A percentile compares a stretch with the other conserved stretches of the same genome.
Evolutionary conservation across 2,113 vertebrate species (phyloP).

Genomic region (Cyprichromis sp.): DNA sequence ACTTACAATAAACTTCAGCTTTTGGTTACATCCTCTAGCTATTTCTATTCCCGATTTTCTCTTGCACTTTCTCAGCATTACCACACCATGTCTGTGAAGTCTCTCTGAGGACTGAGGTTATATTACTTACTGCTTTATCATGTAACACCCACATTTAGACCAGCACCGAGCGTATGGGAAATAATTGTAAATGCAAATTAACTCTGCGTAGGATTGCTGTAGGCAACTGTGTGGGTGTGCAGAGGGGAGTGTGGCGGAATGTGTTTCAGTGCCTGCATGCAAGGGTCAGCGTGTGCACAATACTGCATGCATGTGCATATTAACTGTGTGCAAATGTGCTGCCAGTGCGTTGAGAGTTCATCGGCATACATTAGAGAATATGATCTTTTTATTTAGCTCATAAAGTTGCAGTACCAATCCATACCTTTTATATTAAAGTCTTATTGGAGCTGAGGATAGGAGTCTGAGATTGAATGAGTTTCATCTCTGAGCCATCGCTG

Average conservation of each 20-base stretch:
- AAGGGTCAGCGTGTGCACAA: background rate
- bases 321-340: background rate
- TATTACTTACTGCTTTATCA: slow-evolving; percentile 43
- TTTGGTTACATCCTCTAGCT: background rate
- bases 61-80: background rate
- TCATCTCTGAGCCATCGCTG: slow-evolving; percentile 28
- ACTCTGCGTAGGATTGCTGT: slow-evolving; percentile 13
- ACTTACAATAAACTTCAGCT: background rate
- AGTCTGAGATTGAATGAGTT: slow-evolving; percentile 62
- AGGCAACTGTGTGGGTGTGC: slow-evolving; percentile 23
- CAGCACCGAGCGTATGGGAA: slow-evolving; percentile 10
- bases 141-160: slow-evolving; percentile 23
- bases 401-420: slow-evolving; percentile 34
- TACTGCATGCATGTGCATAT: background rate
- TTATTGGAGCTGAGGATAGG: slow-evolving; percentile 53
- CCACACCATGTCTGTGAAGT: slow-evolving; percentile 11
- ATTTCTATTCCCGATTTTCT: background rate
- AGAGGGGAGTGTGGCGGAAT: background rate
- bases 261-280: background rate
- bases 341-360: background rate
- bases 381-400: slow-evolving; percentile 40
- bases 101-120: background rate
- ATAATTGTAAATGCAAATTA: slow-evolving; percentile 49
- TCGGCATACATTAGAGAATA: background rate
- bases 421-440: slow-evolving; percentile 55